Percentiles rank a stretch among this genome's conserved stretches.
Conservation (phyloP, 1,140 invertebrate genomes). For the Ips nitidus region DNA sequence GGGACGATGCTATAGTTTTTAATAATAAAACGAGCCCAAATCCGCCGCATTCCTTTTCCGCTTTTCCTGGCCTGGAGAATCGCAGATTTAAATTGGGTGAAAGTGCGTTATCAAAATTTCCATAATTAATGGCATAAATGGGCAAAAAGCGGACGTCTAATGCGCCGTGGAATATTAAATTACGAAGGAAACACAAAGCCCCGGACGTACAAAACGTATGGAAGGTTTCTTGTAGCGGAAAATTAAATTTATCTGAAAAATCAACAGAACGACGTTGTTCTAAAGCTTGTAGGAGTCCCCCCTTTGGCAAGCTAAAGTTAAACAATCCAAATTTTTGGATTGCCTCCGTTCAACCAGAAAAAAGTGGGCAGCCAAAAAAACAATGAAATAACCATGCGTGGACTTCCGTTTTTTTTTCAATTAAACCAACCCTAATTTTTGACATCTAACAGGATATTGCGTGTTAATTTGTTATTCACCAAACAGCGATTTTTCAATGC, state of each 20-base stretch:
- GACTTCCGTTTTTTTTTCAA: too few species aligned
- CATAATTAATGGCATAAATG: slow-evolving; percentile 1
- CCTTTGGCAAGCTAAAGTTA: too few species aligned
- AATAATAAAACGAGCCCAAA: background rate
- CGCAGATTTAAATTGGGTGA: background rate
- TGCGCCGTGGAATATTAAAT: slow-evolving; percentile 1
- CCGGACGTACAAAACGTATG: background rate
- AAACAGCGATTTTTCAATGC: too few species aligned
- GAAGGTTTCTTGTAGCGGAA: background rate
- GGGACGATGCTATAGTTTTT: background rate
- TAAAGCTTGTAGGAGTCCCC: too few species aligned
- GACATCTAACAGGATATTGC: too few species aligned
- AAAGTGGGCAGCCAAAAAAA: too few species aligned
- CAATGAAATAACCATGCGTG: too few species aligned
- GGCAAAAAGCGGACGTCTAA: slow-evolving; percentile 1
- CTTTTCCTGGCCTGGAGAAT: background rate
- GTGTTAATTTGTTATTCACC: too few species aligned
- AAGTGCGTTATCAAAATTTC: background rate
- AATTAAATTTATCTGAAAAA: slow-evolving; percentile 1
- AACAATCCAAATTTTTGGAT: too few species aligned
- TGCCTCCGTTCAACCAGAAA: too few species aligned
- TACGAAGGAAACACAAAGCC: slow-evolving; percentile 1
- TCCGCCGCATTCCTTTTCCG: background rate
- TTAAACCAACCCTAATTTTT: too few species aligned
- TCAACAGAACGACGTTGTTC: background rate